Evolutionary conservation across 2,797 vertebrate genomes (phyloP), one percentile per base, ranked within the genome.

Genomic region (Ctenosaura bakeri): DNA sequence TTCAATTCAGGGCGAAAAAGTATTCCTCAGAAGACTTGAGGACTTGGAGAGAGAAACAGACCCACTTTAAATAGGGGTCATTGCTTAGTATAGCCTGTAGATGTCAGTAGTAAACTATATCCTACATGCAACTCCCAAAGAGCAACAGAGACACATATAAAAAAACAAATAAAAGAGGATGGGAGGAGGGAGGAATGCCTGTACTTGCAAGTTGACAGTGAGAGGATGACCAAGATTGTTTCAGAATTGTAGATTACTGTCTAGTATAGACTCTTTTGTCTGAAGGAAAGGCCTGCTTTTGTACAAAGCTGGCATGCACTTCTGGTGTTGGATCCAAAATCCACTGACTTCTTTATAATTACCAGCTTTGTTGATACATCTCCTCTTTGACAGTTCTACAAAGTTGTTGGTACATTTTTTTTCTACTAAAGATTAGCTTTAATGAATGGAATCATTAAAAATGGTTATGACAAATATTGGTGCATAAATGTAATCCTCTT

Each of bases 331-430:
- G 86, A 74, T 3, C 6, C 91, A 86, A 90, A 86, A 80, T 86
- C n/a, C 52, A 9, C 35, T 87, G 46, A 90, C 64, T 79, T 10
- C 76, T 86, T 79, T 90, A 83, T 71, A 85, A 35, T 88, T 91
- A 94, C 78, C 92, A 95, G 59, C 92, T 91, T n/a, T 90, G 89
- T 91, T 80, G 91, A 90, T 93, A 69, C 83, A 69, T 50, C 56
- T 50, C 90, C 90, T 92, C 0, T 0, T 88, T 89, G 71, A 73
- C 91, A 46, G 76, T 62, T 87, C 46, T 81, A 81, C 0, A 0
- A 89, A 88, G 79, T 91, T 92, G 20, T 91, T 94, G 77, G 79
- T 91, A 88, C 22, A 50, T 32, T 52, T 29, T 59, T 88, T 96
- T 95, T 88, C 22, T 5, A 92, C 92, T 54, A n/a, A 71, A 90